Evolutionary conservation across 2,888 invertebrate species (phyloP), one percentile per base, ranked within the genome.

Genomic region (Apantesis nais): DNA sequence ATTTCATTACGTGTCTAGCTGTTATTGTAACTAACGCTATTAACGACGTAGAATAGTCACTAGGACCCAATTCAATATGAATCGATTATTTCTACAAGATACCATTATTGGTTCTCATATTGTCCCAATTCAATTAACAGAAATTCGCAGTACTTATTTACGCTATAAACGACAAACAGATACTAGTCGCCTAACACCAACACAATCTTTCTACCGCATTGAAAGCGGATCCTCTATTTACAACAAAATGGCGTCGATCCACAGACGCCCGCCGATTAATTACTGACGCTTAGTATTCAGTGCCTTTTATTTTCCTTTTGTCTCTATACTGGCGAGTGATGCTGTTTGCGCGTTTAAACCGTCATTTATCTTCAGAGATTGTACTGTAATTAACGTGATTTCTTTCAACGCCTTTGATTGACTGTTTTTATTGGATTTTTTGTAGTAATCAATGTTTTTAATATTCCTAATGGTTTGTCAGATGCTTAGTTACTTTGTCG

Each of bases 271-370:
- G 19, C 48, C 69, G 66, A 81, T 75, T 81, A 79, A 79, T 79
- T 73, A 75, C 70, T 41, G 16, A 61, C 71, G 71, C 72, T 81
- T 73, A 62, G 70, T 73, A 81, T 74, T 81, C 80, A 79, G 66
- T 74, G 73, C 41, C 65, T 65, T 70, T 66, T 70, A 55, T 66
- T 65, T 58, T 62, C 48, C 70, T 66, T 70, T 66, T 61, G 37
- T 66, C 39, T 66, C 48, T 19, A 39, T 66, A 41, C 48, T 62
- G 62, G 66, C 70, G 25, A 65, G 65, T 41, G 70, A 70, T 29
- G 61, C 55, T 70, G 70, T 70, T 70, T 66, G 66, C 70, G 39
- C 66, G 44, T 62, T 70, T 66, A 65, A 37, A 66, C 44, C 34
- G 65, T 48, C 65, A 65, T 70, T 65, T 60, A 29, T 69, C 69